Evolutionary conservation across 2,888 invertebrate species (phyloP).

Genomic region (Pinctada fucata): DNA sequence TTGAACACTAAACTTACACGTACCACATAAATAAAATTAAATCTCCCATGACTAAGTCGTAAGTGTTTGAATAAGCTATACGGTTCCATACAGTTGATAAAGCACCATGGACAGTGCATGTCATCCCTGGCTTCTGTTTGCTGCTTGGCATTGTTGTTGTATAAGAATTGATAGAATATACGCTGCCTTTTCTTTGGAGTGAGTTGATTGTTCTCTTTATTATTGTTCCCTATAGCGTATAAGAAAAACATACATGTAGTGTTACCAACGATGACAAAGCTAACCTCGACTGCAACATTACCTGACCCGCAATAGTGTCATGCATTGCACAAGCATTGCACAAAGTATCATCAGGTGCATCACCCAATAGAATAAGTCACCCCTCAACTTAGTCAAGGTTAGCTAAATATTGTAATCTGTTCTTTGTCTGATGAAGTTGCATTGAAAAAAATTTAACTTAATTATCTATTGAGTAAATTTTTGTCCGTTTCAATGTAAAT

Average conservation of each 20-base stretch:
- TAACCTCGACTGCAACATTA: not conserved
- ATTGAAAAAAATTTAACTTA: too few relatives aligned
- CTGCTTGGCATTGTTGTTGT: slow-evolving; percentile 95
- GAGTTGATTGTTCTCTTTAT: slow-evolving; percentile 53
- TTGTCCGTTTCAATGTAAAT: too few relatives aligned
- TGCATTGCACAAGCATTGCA: not conserved
- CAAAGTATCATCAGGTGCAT: too few relatives aligned
- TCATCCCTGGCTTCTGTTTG: slow-evolving; percentile 96
- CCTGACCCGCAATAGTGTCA: not conserved
- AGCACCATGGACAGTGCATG: slow-evolving; percentile 97
- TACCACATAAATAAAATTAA: slow-evolving; percentile 93
- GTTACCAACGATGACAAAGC: not conserved
- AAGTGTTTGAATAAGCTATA: slow-evolving; percentile 95
- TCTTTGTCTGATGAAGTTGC: too few relatives aligned
- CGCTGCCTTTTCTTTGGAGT: slow-evolving; percentile 79
- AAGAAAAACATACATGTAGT: not conserved
- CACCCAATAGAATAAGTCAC: too few relatives aligned
- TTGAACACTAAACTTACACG: slow-evolving; percentile 69
- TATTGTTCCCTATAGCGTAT: slow-evolving; percentile 11
- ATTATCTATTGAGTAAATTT: too few relatives aligned
- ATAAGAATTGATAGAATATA: slow-evolving; percentile 96
- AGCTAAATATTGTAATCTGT: too few relatives aligned
- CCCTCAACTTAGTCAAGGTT: too few relatives aligned
- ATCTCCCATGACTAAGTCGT: slow-evolving; percentile 94
- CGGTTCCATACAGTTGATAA: slow-evolving; percentile 89